Evolutionary conservation across 2,113 vertebrate species (phyloP).

Genomic region (Casuarius casuarius): DNA sequence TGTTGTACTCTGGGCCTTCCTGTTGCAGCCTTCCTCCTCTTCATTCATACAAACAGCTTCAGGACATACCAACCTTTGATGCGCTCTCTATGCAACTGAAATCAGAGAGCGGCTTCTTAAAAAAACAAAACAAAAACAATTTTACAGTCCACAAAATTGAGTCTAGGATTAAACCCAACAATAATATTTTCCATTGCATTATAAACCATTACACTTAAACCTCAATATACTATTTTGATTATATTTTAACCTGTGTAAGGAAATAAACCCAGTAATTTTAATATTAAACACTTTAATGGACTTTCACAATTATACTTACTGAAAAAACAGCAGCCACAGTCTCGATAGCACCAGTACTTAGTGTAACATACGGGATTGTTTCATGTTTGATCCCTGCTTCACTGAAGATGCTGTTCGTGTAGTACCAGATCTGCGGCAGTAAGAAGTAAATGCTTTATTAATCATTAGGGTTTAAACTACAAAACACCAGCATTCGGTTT

Average conservation of each 20-base stretch:
- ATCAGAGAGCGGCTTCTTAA: not conserved
- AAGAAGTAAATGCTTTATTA: not conserved
- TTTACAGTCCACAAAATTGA: not conserved
- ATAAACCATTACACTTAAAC: not conserved
- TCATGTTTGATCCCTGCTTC: conserved; percentile 81
- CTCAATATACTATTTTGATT: not conserved
- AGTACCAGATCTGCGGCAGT: conserved; percentile 91
- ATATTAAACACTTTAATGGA: not conserved
- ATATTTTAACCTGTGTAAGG: not conserved
- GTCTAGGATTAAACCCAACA: not conserved
- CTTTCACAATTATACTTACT: conserved; percentile 80
- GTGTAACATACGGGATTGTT: conserved; percentile 88
- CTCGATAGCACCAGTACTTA: conserved; percentile 90
- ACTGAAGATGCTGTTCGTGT: conserved; percentile 90
- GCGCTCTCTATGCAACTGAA: not conserved
- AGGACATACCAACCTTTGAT: not conserved
- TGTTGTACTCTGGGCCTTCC: not conserved
- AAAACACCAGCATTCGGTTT: not conserved
- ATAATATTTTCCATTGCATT: not conserved
- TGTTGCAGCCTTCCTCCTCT: not conserved
- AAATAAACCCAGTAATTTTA: not conserved
- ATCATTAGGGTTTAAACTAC: not conserved
- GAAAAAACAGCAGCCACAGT: conserved; percentile 88
- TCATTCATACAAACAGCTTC: not conserved
- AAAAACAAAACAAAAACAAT: not conserved